Percentiles rank a stretch among this genome's conserved stretches.
Evolutionary conservation across 2,888 invertebrate genomes (phyloP).

Genomic region (Malacosoma neustria): DNA sequence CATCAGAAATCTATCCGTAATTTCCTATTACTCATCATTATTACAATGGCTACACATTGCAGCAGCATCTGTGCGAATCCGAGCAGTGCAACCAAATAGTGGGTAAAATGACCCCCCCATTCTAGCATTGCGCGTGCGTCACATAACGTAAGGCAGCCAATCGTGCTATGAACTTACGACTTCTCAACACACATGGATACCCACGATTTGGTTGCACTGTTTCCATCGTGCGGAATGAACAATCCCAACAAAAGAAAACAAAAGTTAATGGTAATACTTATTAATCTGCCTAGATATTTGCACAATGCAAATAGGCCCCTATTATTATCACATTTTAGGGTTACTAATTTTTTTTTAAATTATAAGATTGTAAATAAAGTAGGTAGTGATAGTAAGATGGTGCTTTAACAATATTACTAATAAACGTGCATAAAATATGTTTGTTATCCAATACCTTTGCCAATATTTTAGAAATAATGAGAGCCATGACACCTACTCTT

Average conservation of each 20-base stretch:
- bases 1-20: not conserved
- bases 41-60: not conserved
- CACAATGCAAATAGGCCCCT: not conserved
- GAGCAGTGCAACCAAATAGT: too few species aligned
- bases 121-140: not conserved
- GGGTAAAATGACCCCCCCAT: not conserved
- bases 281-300: not conserved
- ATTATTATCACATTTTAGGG: not conserved
- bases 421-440: not conserved
- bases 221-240: too few species aligned
- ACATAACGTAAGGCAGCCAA: not conserved
- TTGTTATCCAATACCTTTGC: not conserved
- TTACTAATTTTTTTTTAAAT: not conserved
- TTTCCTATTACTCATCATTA: not conserved
- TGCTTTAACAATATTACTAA: conserved; percentile 1
- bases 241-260: too few species aligned
- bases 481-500: not conserved
- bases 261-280: not conserved
- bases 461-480: not conserved
- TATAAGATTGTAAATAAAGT: not conserved
- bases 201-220: too few species aligned
- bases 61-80: not conserved
- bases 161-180: too few species aligned
- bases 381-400: not conserved
- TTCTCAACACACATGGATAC: too few species aligned